Evolutionary conservation across 2,888 invertebrate genomes (phyloP).

Genomic region (Alcis repandata): DNA sequence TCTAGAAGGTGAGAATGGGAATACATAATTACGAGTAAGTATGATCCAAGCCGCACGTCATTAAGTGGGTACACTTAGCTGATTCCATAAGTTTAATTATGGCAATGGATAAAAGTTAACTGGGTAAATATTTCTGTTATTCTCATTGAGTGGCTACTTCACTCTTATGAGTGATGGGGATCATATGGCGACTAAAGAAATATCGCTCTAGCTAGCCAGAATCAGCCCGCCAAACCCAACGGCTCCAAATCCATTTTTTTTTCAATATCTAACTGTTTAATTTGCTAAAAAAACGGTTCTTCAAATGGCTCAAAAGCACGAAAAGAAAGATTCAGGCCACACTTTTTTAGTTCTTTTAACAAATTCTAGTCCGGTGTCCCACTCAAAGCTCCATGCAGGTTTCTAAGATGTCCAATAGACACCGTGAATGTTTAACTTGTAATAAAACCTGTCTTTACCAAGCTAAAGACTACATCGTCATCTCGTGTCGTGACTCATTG

Average conservation of each 20-base stretch:
- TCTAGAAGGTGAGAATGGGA: no score
- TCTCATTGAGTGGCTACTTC: no score
- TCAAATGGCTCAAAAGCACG: no score
- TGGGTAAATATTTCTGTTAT: no score
- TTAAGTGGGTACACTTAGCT: no score
- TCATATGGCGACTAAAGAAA: no score
- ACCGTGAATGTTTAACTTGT: constrained; percentile 14
- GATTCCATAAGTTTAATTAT: no score
- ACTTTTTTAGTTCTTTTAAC: background rate
- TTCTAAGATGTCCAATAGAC: constrained; percentile 12
- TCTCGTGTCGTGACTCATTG: constrained; percentile 28
- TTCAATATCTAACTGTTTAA: background rate
- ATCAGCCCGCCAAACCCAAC: background rate
- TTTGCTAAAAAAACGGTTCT: background rate
- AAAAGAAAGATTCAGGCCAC: background rate
- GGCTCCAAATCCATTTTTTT: background rate
- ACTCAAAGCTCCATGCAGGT: background rate
- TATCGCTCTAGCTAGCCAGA: background rate
- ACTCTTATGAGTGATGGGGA: no score
- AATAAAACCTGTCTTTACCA: constrained; percentile 33
- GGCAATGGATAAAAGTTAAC: no score
- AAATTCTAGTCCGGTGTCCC: background rate
- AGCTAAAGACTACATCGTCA: constrained; percentile 40
- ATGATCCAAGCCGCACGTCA: no score
- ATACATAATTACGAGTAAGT: no score